Conservation (phyloP, 1,140 invertebrate species). For the Augochlora pura region DNA sequence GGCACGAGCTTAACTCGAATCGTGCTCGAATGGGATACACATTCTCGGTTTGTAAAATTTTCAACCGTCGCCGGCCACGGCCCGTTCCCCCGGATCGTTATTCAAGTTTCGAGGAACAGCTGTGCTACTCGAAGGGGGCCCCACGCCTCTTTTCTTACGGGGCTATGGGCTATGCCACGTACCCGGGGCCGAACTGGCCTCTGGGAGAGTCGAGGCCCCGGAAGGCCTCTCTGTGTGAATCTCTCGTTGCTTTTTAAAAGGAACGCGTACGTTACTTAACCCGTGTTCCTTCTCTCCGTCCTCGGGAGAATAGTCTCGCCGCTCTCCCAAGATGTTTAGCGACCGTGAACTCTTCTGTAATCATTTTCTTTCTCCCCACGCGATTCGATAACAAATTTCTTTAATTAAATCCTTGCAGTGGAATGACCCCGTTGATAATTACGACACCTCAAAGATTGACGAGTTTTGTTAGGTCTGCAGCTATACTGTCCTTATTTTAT, state of each 20-base stretch:
- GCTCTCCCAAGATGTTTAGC: neutral
- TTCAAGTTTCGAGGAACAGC: slow-evolving; percentile 63
- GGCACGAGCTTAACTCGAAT: slow-evolving; percentile 22
- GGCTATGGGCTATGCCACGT: slow-evolving; percentile 28
- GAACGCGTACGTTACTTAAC: slow-evolving; percentile 1
- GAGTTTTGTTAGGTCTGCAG: no score
- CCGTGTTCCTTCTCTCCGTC: neutral
- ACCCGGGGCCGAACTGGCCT: slow-evolving; percentile 28
- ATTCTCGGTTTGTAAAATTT: slow-evolving; percentile 49
- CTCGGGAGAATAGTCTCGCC: neutral
- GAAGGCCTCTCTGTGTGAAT: slow-evolving; percentile 27
- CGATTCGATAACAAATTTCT: neutral
- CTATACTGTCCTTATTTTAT: no score
- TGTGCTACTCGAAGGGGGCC: slow-evolving; percentile 53
- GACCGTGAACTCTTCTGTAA: neutral
- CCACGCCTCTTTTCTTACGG: slow-evolving; percentile 58
- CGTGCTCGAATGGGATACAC: slow-evolving; percentile 18
- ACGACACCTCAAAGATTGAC: no score
- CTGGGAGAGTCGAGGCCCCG: slow-evolving; percentile 28
- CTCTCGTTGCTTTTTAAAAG: slow-evolving; percentile 42
- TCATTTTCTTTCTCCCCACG: neutral
- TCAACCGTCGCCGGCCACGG: slow-evolving; percentile 32
- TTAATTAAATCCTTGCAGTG: no score
- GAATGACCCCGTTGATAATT: no score
- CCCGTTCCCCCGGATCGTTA: slow-evolving; percentile 53